Evolutionary conservation across 2,797 vertebrate genomes (phyloP), one percentile per base, ranked within the genome.

Genomic region (Girardinus metallicus): DNA sequence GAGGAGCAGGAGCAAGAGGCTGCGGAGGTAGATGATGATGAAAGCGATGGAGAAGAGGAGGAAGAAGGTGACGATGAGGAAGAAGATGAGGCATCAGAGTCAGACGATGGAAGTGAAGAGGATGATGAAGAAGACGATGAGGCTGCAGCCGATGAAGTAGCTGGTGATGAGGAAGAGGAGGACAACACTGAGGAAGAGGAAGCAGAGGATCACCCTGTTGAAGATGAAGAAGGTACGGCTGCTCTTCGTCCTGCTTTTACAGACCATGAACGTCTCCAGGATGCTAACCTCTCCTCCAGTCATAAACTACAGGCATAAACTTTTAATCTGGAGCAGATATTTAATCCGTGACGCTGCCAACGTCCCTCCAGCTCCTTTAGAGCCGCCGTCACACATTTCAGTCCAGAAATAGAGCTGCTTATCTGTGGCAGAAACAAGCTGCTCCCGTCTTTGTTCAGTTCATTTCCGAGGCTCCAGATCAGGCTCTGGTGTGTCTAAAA

Each of bases 401-500:
- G 74, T 77, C 90, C 86, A 81, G 80, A 93, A 95, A 95, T 95
- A 95, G 92, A 81, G 53, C 0, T 4, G 88, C 83, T 91, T 91
- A 92, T 94, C 83, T 80, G 82, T 46, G 68, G 82, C 1, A 23
- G 9, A 62, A 46, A 39, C 29, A 1, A 31, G 49, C 72, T 72
- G 21, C 82, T 86, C 81, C 74, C 77, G 81, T 87, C 79, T 43
- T 83, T 82, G 72, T 81, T 76, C 64, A 44, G 23, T 73, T 71
- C 23, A 1, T n/a, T 75, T 80, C 76, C 43, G 3, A 78, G 68
- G 74, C 26, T 9, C 12, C 6, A 39, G 66, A 75, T 76, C 29
- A 60, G 39, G 10, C 60, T 9, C 23, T 23, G 3, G 75, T 62
- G 43, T 23, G 44, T 43, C 8, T 34, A 12, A 70, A 70, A 7